Conservation (phyloP, 2,888 invertebrate species). For the Rhamnusium bicolor region DNA sequence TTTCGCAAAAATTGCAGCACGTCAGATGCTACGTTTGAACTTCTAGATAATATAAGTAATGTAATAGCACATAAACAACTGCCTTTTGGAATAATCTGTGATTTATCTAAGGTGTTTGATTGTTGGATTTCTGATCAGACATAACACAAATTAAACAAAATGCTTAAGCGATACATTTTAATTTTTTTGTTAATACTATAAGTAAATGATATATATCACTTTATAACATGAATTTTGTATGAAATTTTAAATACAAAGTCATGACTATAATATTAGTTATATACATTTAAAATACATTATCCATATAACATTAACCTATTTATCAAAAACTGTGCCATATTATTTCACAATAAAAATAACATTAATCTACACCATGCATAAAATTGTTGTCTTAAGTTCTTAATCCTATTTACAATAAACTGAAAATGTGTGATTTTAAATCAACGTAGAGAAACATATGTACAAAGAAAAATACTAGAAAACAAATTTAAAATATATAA, state of each 20-base stretch:
- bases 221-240: slow-evolving; percentile 51
- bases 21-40: no score
- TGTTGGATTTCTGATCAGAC: slow-evolving; percentile 57
- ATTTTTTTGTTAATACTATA: slow-evolving; percentile 53
- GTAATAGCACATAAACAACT: no score
- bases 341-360: slow-evolving; percentile 32
- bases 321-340: slow-evolving; percentile 29
- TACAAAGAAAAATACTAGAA: slow-evolving; percentile 31
- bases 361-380: slow-evolving; percentile 37
- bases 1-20: no score
- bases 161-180: slow-evolving; percentile 55
- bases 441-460: slow-evolving; percentile 34
- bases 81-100: no score
- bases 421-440: slow-evolving; percentile 18
- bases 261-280: slow-evolving; percentile 44
- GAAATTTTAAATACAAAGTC: slow-evolving; percentile 44
- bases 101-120: no score
- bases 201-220: slow-evolving; percentile 53
- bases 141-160: slow-evolving; percentile 64
- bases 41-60: no score
- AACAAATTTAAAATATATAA: slow-evolving; percentile 30
- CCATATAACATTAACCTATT: slow-evolving; percentile 39
- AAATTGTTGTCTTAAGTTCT: slow-evolving; percentile 36
- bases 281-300: slow-evolving; percentile 47
- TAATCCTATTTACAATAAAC: slow-evolving; percentile 45